Conservation (phyloP, 2,888 invertebrate genomes). For the Exephanes ischioxanthus region DNA sequence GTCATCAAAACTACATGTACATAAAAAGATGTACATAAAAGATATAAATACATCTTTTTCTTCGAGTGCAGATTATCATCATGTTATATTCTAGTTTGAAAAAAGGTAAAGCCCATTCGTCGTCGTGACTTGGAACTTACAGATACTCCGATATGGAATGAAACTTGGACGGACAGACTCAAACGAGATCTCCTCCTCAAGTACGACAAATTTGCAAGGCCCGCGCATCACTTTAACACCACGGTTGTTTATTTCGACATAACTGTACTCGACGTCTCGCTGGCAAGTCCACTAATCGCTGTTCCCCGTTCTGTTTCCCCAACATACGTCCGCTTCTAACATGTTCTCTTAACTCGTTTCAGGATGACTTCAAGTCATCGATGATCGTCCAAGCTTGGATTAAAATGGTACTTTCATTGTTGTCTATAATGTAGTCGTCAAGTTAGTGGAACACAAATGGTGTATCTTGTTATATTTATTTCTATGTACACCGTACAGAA, state of each 20-base stretch:
- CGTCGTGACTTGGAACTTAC: conserved; percentile 13
- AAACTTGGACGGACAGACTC: conserved; percentile 86
- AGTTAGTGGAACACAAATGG: not conserved
- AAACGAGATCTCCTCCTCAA: conserved; percentile 87
- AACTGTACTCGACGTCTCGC: conserved; percentile 88
- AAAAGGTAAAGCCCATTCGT: not conserved
- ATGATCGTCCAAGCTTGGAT: conserved; percentile 88
- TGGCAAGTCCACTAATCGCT: conserved; percentile 81
- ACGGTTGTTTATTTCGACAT: conserved; percentile 87
- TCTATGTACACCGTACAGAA: conserved; percentile 84
- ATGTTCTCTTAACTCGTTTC: conserved; percentile 56
- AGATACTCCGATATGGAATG: conserved; percentile 86
- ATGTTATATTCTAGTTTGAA: too few species aligned
- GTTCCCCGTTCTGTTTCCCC: not conserved
- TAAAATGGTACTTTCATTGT: conserved; percentile 86
- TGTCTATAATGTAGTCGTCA: not conserved
- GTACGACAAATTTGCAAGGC: conserved; percentile 87
- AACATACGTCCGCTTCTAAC: not conserved
- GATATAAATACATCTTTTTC: too few species aligned
- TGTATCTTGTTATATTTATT: not conserved
- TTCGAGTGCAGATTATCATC: too few species aligned
- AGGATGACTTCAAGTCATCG: conserved; percentile 88
- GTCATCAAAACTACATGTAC: too few species aligned
- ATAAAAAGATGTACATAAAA: too few species aligned
- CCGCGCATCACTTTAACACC: conserved; percentile 86